Evolutionary conservation across 2,113 vertebrate species (phyloP), one percentile per base, ranked within the genome.

Genomic region (Epinephelus lanceolatus): DNA sequence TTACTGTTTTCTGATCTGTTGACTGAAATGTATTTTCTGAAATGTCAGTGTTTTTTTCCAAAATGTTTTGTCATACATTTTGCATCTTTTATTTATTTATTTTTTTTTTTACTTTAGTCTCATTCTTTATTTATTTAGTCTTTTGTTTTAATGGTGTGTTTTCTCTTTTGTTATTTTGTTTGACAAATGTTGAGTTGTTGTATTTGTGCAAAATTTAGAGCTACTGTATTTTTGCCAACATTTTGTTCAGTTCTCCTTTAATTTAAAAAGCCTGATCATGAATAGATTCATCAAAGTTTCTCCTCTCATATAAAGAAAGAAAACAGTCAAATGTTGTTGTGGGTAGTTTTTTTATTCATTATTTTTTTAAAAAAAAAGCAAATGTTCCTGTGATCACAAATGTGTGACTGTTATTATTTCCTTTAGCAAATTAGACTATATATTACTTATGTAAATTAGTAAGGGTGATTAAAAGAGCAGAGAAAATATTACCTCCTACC

Each of bases 351-450:
- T 45, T 45, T 9, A 2, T 42, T 45, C 2, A 30, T 30, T 30
- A 6, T 60, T 30, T 14, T 60, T 30, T 14, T n/a, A 21, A n/a
- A 53, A 53, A 7, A 55, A 55, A 8, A 9, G 15, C 2, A 25
- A 59, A 18, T 40, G 10, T 25, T 75, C 42, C 42, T 19, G 1
- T 61, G 1, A 17, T 37, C 9, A 37, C 11, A 7, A 49, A 67
- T 49, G 4, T 30, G 23, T 19, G 42, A 45, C 42, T 45, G 42
- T 45, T 45, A 42, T 42, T 42, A 45, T 30, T 30, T 12, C 10
- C 30, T 69, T 59, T 25, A 69, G 37, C n/a, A 65, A 68, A 68
- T 59, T 63, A 27, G 15, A 70, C 15, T 11, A 47, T 65, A 18
- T 37, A 57, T 37, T 14, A 65, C 21, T 13, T 40, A 62, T 65